Percentiles rank a stretch among this genome's conserved stretches.
phyloP scores from a whole-genome alignment of 2,797 vertebrate genomes.

The Momotus momota region DNA sequence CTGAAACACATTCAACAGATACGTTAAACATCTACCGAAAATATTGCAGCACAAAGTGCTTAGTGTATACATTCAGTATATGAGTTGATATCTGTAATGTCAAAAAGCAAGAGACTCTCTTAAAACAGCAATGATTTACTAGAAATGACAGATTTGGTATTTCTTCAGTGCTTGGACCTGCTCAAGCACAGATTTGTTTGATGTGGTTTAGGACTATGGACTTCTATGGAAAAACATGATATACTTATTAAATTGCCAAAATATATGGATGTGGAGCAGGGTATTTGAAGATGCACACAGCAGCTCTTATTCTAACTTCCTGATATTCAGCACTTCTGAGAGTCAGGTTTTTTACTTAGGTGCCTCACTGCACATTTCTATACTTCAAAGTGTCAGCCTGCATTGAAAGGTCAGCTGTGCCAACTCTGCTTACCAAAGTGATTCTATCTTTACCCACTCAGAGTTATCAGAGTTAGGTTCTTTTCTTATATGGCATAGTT shows the following conservation, averaged over 20 bases:
- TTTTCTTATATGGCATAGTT: not conserved
- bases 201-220: not conserved
- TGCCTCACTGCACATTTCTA: not conserved
- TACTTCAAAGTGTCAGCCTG: not conserved
- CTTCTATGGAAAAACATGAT: not conserved
- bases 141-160: not conserved
- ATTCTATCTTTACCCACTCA: not conserved
- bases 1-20: not conserved
- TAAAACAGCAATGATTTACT: not conserved
- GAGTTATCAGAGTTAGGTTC: not conserved
- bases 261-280: not conserved
- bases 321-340: not conserved
- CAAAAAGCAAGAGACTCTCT: not conserved
- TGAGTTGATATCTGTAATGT: slow-evolving; percentile 8
- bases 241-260: not conserved
- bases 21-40: not conserved
- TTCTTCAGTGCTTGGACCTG: not conserved
- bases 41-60: not conserved
- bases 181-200: slow-evolving; percentile 6
- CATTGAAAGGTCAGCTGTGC: not conserved
- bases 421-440: not conserved
- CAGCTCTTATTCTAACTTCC: not conserved
- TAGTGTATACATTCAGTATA: not conserved
- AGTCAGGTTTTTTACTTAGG: not conserved
- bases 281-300: not conserved